Percentiles rank a stretch among this genome's conserved stretches.
Evolutionary conservation across 2,113 vertebrate species (phyloP).

Genomic region (Carassius auratus): DNA sequence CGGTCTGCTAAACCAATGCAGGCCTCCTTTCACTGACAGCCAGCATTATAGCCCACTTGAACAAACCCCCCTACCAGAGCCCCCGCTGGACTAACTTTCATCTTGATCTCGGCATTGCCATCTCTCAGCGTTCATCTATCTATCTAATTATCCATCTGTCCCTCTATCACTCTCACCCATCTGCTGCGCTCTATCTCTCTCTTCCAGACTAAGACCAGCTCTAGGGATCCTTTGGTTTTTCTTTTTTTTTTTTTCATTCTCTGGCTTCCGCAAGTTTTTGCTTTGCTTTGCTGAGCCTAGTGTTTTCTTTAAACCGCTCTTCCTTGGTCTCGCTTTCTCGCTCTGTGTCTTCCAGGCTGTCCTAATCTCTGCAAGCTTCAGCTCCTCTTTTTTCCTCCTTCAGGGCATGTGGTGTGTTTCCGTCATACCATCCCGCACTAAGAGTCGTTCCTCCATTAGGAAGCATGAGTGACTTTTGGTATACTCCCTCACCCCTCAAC

Average conservation of each 20-base stretch:
- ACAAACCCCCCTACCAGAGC: constrained; percentile 47
- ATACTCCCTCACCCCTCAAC: constrained; percentile 56
- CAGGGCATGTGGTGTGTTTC: constrained; percentile 7
- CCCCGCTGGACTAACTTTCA: constrained; percentile 53
- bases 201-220: constrained; percentile 61
- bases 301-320: constrained; percentile 54
- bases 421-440: constrained; percentile 38
- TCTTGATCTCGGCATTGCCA: constrained; percentile 42
- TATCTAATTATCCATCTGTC: constrained; percentile 74
- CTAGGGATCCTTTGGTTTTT: constrained; percentile 28
- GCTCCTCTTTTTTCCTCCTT: constrained; percentile 48
- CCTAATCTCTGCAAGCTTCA: constrained; percentile 42
- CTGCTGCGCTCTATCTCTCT: constrained; percentile 59
- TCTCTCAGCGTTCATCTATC: constrained; percentile 64
- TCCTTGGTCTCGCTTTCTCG: constrained; percentile 48
- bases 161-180: constrained; percentile 67
- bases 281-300: constrained; percentile 12
- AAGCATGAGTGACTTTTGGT: constrained; percentile 38
- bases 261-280: background rate
- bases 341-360: constrained; percentile 30
- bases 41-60: constrained; percentile 51
- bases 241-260: background rate
- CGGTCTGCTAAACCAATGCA: constrained; percentile 46
- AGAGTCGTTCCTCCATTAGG: background rate
- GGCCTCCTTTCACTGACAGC: constrained; percentile 58